Evolutionary conservation across 2,888 invertebrate genomes (phyloP).

Genomic region (Antheraea yamamai): DNA sequence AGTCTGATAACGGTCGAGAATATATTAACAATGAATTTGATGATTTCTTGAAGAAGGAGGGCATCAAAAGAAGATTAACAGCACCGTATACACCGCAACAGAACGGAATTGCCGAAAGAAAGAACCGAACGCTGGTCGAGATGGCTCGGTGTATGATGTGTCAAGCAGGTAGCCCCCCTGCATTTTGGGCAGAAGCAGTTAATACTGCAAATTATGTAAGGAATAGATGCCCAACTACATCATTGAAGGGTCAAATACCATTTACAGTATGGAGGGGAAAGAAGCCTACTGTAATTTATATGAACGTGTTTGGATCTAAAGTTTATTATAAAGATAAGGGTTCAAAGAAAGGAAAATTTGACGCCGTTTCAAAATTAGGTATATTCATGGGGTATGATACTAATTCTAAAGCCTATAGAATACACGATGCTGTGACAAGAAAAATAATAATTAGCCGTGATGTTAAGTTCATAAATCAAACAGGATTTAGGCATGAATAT

Average conservation of each 20-base stretch:
- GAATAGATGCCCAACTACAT: neutral
- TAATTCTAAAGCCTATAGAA: neutral
- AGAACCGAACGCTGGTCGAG: too few relatives aligned
- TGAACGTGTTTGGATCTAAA: constrained; percentile 27
- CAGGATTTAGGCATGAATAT: neutral
- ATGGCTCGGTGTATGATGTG: too few relatives aligned
- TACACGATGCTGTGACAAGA: neutral
- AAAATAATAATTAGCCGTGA: neutral
- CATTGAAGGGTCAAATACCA: constrained; percentile 20
- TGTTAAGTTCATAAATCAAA: neutral
- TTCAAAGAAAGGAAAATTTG: neutral
- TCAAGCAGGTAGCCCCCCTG: too few relatives aligned
- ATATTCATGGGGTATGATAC: neutral
- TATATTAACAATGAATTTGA: neutral
- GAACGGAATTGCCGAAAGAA: too few relatives aligned
- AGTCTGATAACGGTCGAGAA: neutral
- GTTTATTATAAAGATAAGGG: constrained; percentile 27
- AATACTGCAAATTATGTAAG: neutral
- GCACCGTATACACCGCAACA: too few relatives aligned
- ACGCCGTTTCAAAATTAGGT: neutral
- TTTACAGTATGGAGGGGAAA: constrained; percentile 26
- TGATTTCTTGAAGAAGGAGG: neutral
- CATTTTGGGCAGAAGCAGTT: constrained; percentile 23
- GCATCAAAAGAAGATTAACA: too few relatives aligned
- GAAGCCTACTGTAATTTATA: constrained; percentile 29